These are phyloP conservation scores for Acropora yongei DNA, from an alignment of 64 coral and sea anemone genomes.

Conservation along the genomic window DNA sequence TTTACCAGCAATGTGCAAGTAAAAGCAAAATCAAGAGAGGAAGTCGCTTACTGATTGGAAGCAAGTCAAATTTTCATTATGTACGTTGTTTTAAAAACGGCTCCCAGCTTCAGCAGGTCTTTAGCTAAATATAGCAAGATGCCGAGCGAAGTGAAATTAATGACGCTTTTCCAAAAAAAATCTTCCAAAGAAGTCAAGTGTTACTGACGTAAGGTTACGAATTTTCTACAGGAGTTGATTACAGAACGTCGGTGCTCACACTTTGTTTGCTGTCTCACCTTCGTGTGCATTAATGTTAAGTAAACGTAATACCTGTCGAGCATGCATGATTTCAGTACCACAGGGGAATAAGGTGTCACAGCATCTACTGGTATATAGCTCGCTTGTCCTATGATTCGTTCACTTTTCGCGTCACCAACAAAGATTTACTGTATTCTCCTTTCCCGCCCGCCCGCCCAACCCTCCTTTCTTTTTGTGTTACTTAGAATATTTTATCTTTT, in stretches of 20 bases:
- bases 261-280: neutral
- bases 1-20: no score
- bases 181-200: no score
- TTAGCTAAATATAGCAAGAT: no score
- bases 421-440: neutral
- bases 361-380: neutral
- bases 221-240: conserved; percentile 9
- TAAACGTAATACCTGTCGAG: neutral
- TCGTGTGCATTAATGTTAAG: neutral
- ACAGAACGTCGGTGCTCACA: neutral
- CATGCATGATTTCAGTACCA: neutral
- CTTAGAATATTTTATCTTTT: neutral
- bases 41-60: no score
- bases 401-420: neutral
- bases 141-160: no score
- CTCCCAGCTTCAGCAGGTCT: no score
- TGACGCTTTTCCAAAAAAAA: no score
- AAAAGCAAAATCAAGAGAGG: no score
- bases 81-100: no score
- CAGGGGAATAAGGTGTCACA: neutral
- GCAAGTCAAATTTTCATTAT: no score
- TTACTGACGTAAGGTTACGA: no score
- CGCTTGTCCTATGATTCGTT: neutral
- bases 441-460: neutral
- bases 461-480: neutral